Conservation (phyloP, 2,113 vertebrate genomes). For the Limanda limanda region DNA sequence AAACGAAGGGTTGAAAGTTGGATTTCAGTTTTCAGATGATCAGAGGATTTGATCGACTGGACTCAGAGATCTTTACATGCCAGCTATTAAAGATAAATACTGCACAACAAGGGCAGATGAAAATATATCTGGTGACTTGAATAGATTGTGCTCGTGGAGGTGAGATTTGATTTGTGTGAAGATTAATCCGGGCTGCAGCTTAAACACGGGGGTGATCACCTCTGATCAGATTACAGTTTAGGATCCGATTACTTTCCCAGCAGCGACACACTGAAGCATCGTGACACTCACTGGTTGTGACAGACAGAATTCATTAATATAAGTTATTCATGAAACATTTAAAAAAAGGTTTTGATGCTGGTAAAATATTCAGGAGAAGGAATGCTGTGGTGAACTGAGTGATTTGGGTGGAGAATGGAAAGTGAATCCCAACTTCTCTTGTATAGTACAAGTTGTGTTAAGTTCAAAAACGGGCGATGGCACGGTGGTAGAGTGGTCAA, state of each 20-base stretch:
- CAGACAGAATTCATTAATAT: not conserved
- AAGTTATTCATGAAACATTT: slow-evolving; percentile 22
- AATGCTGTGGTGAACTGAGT: not conserved
- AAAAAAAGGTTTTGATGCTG: not conserved
- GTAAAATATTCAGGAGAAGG: slow-evolving; percentile 9
- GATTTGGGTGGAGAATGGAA: not conserved
- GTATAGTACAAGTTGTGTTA: not conserved
- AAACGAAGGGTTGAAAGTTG: too few species aligned
- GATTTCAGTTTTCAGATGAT: not conserved
- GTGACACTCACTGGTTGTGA: not conserved
- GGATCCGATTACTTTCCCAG: slow-evolving; percentile 48
- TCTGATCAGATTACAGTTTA: slow-evolving; percentile 45
- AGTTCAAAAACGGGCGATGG: too few species aligned
- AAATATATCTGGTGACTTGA: slow-evolving; percentile 38
- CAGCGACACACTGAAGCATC: not conserved
- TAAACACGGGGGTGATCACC: slow-evolving; percentile 29
- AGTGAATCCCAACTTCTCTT: not conserved
- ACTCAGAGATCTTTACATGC: not conserved
- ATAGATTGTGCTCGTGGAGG: slow-evolving; percentile 28
- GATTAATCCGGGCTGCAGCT: slow-evolving; percentile 19
- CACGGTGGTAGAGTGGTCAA: too few species aligned
- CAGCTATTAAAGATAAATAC: slow-evolving; percentile 4
- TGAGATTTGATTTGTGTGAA: slow-evolving; percentile 60
- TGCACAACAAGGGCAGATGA: not conserved
- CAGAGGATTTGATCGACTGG: not conserved